Evolutionary conservation across 2,888 invertebrate genomes (phyloP), one percentile per base, ranked within the genome.

Genomic region (Drosophila limbata): DNA sequence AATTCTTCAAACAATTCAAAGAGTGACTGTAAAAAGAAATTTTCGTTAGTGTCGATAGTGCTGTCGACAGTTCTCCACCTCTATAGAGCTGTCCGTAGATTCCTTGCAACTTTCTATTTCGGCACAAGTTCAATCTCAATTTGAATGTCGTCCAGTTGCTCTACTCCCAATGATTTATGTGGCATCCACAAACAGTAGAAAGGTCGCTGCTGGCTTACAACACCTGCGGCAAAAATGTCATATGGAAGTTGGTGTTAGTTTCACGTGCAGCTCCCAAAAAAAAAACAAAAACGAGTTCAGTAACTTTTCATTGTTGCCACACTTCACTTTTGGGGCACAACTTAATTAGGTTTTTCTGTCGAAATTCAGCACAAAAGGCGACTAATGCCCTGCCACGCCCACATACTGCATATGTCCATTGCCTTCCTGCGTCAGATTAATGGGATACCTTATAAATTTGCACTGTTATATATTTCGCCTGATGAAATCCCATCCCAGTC

Each of bases 321-420:
- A 53, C 47, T 10, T 48, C 6, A 25, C 25, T 28, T 28, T 33
- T 48, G 48, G 37, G 33, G 47, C 45, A 80, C 59, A 73, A 67
- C 85, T 87, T 85, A 85, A 85, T 85, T 89, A 81, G 85, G 76
- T 74, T 76, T 65, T 81, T 77, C 73, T 72, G 69, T 60, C 67
- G 73, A 77, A 82, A 81, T 61, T 70, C 64, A 67, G 61, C 69
- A 60, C 69, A 61, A 71, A 78, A 69, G 47, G 60, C 67, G 55
- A 69, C 84, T 84, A 84, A 77, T 72, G 74, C 69, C 51, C 44
- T 66, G 74, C 72, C 81, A 84, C 89, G 88, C 85, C 84, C 73
- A 65, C 64, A 56, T 45, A 17, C 35, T 15, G 39, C 21, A 11
- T 17, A 44, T 28, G 11, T 17, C 55, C 51, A 33, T 19, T 42